phyloP scores from a whole-genome alignment of 1,140 invertebrate genomes.

The Sarcophaga bullata region DNA sequence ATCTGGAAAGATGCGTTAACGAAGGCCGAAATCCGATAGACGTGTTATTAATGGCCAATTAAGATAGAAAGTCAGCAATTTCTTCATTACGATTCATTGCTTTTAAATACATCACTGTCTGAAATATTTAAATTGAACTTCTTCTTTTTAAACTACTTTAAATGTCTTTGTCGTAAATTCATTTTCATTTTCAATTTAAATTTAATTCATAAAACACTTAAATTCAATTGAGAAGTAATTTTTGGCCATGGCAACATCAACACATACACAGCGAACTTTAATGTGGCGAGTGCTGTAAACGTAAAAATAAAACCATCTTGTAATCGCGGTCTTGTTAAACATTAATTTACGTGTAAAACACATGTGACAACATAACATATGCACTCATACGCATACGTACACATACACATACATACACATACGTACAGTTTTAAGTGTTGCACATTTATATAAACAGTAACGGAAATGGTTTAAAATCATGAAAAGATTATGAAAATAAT shows the following conservation, averaged over 20 bases:
- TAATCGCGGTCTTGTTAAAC: slow-evolving; percentile 1
- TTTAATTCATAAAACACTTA: too few relatives aligned
- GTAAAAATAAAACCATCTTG: not conserved
- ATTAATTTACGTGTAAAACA: slow-evolving; percentile 12
- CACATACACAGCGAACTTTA: not conserved
- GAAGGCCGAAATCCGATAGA: too few relatives aligned
- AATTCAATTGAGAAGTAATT: too few relatives aligned
- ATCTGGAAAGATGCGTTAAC: too few relatives aligned
- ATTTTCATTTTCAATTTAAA: too few relatives aligned
- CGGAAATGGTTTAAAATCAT: not conserved
- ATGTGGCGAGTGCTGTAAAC: not conserved
- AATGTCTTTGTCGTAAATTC: too few relatives aligned
- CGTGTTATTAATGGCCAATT: too few relatives aligned
- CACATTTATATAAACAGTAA: not conserved
- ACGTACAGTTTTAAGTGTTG: not conserved
- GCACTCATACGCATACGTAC: not conserved
- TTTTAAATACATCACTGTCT: too few relatives aligned
- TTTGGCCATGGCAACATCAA: not conserved
- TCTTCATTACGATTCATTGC: too few relatives aligned
- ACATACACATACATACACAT: not conserved
- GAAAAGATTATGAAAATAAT: not conserved
- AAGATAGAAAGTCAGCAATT: too few relatives aligned
- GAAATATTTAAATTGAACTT: too few relatives aligned
- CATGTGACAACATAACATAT: slow-evolving; percentile 1
- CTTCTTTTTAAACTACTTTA: too few relatives aligned